These are phyloP conservation scores for Neopelma chrysocephalum DNA, from an alignment of 2,797 vertebrate genomes.

Conservation along the genomic window DNA sequence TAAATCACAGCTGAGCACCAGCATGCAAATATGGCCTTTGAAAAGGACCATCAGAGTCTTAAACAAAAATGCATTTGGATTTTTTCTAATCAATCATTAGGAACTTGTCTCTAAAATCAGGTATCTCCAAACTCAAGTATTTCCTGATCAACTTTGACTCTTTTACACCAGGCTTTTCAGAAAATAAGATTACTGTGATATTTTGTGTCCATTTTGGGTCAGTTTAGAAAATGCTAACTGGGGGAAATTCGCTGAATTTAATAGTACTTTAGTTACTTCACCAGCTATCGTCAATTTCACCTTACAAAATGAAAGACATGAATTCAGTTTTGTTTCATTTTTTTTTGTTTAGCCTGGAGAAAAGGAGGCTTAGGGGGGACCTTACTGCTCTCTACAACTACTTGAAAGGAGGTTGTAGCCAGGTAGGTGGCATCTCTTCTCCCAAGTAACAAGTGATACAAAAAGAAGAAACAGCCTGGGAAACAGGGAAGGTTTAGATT, in stretches of 20 bases:
- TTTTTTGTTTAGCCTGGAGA: background rate
- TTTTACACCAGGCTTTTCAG: background rate
- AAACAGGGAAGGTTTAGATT: background rate
- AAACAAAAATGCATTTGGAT: background rate
- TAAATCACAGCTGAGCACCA: background rate
- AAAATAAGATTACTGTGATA: background rate
- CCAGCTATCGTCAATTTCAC: background rate
- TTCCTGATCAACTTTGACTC: background rate
- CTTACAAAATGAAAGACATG: background rate
- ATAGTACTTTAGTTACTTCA: background rate
- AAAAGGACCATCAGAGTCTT: background rate
- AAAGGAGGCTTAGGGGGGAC: background rate
- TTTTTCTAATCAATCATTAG: background rate
- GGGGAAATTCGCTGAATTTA: background rate
- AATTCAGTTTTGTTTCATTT: background rate
- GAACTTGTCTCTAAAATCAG: background rate
- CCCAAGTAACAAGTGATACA: fast-evolving
- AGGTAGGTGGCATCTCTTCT: fast-evolving
- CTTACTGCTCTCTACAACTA: fast-evolving
- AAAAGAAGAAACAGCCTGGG: background rate
- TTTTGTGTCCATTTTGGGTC: background rate
- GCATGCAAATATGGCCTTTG: background rate
- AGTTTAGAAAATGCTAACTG: background rate
- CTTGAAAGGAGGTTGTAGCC: fast-evolving
- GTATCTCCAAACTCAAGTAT: background rate